phyloP scores from a whole-genome alignment of 2,113 vertebrate species.

The Scalopus aquaticus region DNA sequence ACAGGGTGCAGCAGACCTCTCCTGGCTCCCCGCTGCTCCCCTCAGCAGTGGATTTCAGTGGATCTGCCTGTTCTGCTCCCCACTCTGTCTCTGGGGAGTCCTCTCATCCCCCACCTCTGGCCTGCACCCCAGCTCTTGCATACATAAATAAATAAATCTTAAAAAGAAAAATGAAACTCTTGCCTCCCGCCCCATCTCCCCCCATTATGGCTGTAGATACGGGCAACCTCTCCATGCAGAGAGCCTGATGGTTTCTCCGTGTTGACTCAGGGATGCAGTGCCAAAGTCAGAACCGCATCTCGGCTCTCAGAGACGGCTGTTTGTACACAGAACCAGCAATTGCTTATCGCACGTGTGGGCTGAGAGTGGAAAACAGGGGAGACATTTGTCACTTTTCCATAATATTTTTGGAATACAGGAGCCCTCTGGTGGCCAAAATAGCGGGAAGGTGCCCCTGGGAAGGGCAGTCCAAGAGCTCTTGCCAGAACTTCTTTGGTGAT shows the following conservation, averaged over 20 bases:
- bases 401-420: constrained; percentile 71
- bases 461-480: neutral
- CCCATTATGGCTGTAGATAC: neutral
- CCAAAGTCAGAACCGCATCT: neutral
- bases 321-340: neutral
- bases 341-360: neutral
- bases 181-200: neutral
- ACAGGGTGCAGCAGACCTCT: no score
- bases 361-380: constrained; percentile 28
- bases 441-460: constrained; percentile 31
- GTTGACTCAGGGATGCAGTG: neutral
- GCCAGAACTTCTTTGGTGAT: neutral
- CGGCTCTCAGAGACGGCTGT: neutral
- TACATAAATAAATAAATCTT: no score
- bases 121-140: no score
- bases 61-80: no score
- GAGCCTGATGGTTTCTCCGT: neutral
- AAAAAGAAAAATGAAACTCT: no score
- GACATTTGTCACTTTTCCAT: constrained; percentile 67
- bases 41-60: no score
- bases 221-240: neutral
- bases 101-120: no score
- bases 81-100: no score
- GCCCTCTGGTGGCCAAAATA: constrained; percentile 71
- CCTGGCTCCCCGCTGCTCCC: no score